phyloP scores from a whole-genome alignment of 2,888 invertebrate genomes.

The Aleiodes leptofemur region DNA sequence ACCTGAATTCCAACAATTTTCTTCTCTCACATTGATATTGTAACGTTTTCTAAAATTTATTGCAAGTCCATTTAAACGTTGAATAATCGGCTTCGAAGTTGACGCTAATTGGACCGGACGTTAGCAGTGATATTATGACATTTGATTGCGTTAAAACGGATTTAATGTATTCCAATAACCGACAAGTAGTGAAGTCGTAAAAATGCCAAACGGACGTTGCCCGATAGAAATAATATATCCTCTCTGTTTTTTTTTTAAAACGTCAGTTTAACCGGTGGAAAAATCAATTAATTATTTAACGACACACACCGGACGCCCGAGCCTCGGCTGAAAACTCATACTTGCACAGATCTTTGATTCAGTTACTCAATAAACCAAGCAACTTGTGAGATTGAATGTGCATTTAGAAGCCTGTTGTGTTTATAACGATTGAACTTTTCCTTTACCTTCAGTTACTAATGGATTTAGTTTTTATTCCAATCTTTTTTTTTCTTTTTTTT shows the following conservation, averaged over 20 bases:
- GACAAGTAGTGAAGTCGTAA: constrained; percentile 20
- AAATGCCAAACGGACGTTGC: constrained; percentile 47
- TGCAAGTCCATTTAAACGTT: neutral
- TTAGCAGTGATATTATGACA: constrained; percentile 37
- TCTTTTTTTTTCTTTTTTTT: constrained; percentile 40
- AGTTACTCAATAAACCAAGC: constrained; percentile 55
- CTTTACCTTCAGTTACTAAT: constrained; percentile 31
- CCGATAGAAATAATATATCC: constrained; percentile 50
- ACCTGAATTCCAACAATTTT: too few species aligned
- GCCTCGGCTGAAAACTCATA: constrained; percentile 61
- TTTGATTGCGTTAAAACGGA: constrained; percentile 48
- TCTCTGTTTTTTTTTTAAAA: constrained; percentile 54
- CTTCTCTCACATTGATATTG: too few species aligned
- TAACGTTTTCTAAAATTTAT: too few species aligned
- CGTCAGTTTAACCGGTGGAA: constrained; percentile 55
- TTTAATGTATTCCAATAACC: constrained; percentile 42
- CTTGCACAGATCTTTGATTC: constrained; percentile 46
- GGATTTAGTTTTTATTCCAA: constrained; percentile 48
- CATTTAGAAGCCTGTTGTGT: constrained; percentile 38
- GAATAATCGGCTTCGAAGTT: neutral
- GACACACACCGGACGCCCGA: constrained; percentile 61
- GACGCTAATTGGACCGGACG: constrained; percentile 36
- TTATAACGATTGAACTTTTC: constrained; percentile 47
- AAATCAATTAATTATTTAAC: constrained; percentile 71
- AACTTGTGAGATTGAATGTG: constrained; percentile 37